Base-by-base conservation (phyloP, 2,113 vertebrate genomes). In the Alethe castanea region DNA sequence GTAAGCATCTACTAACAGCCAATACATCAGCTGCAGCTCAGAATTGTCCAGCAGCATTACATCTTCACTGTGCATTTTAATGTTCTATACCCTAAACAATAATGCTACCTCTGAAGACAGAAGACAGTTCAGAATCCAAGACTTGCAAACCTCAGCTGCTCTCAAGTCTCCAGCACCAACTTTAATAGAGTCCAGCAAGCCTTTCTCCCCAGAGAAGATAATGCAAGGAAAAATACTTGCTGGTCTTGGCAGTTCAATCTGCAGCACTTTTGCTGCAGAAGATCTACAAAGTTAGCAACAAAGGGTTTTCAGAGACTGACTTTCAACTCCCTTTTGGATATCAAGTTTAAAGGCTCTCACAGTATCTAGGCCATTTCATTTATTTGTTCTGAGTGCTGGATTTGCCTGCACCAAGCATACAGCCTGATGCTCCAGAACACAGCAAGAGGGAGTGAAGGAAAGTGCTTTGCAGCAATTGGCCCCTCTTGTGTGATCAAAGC, bases 141-240 rank as follows among this genome's bases (percentile, higher is more conserved):
- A 88, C 47, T 66, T 77, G 69, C 69, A 91, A 92, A 92, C 35
- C 53, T 96, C 84, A 81, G 77, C 53, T 85, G 64, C 56, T 73
- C 50, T 78, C 6, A 3, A 31, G 48, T 67, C 59, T 94, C 79
- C 86, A 93, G 47, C 0, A 0, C 61, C 62, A 86, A 69, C 29
- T 91, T 94, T 93, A 90, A 91, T 13, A 83, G 60, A 85, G 40
- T 44, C 85, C 74, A 87, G 61, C 50, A 94, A 93, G 78, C 65
- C 82, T 77, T 53, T n/a, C 15, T 38, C 57, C 81, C 62, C 33
- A 40, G 79, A 94, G 81, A 88, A 94, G 35, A 9, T 76, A 88
- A 81, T 31, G 78, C 78, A 87, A 88, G 44, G 45, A 66, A 90
- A 96, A 96, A 80, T 50, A 80, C 19, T 80, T 80, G 76, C 78